phyloP scores from a whole-genome alignment of 2,113 vertebrate species.

The Dunckerocampus dactyliophorus region DNA sequence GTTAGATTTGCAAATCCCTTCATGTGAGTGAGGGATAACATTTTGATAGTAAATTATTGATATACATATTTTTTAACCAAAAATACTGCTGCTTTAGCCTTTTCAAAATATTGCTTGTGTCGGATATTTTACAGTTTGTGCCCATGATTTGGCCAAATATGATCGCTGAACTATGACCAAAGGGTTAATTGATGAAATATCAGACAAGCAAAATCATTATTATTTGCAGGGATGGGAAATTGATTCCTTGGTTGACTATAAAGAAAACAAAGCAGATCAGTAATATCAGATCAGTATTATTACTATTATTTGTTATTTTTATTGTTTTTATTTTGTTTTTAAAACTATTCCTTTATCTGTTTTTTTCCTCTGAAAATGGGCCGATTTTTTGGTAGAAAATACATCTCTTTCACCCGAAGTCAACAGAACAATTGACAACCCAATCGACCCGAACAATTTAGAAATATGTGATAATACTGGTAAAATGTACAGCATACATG shows the following conservation, averaged over 20 bases:
- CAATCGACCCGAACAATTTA: no score
- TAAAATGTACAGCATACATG: no score
- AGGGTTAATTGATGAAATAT: not conserved
- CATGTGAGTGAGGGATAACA: not conserved
- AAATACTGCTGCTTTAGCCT: not conserved
- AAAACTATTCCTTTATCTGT: no score
- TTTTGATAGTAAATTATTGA: slow-evolving; percentile 4
- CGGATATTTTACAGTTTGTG: not conserved
- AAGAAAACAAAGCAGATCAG: not conserved
- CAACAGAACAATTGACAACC: no score
- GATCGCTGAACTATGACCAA: no score
- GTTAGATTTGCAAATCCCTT: not conserved
- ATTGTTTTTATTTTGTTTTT: no score
- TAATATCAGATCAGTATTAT: no score
- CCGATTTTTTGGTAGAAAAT: no score
- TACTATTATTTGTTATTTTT: no score
- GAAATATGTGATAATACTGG: no score
- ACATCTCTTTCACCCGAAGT: no score
- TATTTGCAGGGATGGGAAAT: not conserved
- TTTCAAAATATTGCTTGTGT: not conserved
- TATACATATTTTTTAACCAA: not conserved
- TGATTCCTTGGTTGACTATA: not conserved
- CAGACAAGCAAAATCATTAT: not conserved
- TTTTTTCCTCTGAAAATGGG: no score
- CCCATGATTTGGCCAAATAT: not conserved